Evolutionary conservation across 2,888 invertebrate species (phyloP).

Genomic region (Eupsilia transversa): DNA sequence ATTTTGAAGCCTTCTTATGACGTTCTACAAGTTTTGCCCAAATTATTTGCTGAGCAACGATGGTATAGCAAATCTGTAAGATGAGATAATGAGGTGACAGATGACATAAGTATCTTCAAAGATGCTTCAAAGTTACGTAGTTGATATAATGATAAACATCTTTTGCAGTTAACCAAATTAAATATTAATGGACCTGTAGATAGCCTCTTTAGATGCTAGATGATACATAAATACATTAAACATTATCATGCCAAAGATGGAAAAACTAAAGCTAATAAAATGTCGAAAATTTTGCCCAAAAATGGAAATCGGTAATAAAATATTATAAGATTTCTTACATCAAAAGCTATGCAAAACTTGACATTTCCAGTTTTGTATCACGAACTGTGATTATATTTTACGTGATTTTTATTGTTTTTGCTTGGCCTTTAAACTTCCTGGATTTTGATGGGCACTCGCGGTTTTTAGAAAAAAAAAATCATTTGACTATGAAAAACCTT

Average conservation of each 20-base stretch:
- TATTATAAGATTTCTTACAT: constrained; percentile 5
- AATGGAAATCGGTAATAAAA: constrained; percentile 20
- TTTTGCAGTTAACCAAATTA: constrained; percentile 17
- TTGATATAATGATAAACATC: constrained; percentile 3
- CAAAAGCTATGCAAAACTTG: constrained; percentile 48
- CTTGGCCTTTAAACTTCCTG: constrained; percentile 52
- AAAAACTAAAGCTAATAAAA: constrained; percentile 4
- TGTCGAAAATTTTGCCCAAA: constrained; percentile 14
- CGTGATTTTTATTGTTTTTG: constrained; percentile 38
- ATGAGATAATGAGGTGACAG: constrained; percentile 18
- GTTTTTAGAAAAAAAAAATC: constrained; percentile 34
- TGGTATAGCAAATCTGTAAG: constrained; percentile 15
- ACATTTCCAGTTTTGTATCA: constrained; percentile 53
- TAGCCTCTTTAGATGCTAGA: not conserved
- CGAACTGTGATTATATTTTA: constrained; percentile 36
- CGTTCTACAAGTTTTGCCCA: not conserved
- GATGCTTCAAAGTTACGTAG: not conserved
- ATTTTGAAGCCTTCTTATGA: not conserved
- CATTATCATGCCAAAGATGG: not conserved
- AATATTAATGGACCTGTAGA: not conserved
- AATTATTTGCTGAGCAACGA: not conserved
- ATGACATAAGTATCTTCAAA: constrained; percentile 16
- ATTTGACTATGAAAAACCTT: constrained; percentile 28
- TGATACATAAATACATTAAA: constrained; percentile 14
- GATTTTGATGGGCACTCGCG: constrained; percentile 32